Percentiles rank a stretch among this genome's conserved stretches.
Conservation (phyloP, 2,797 vertebrate species). For the Triplophysa yarkandensis region DNA sequence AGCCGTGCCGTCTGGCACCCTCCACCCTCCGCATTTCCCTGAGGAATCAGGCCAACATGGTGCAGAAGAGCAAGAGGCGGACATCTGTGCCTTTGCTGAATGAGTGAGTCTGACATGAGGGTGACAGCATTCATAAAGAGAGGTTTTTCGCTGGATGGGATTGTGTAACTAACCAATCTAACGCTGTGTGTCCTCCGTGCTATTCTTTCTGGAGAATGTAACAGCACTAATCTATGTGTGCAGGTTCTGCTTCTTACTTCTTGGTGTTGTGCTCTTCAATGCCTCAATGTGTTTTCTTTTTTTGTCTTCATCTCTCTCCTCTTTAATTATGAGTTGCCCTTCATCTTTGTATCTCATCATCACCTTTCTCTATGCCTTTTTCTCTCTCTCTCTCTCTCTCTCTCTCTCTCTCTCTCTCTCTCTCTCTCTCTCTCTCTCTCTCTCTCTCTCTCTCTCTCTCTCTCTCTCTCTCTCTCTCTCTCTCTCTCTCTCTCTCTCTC, state of each 20-base stretch:
- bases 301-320: conserved; percentile 1
- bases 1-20: conserved; percentile 91
- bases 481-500: conserved; percentile 57
- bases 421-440: conserved; percentile 59
- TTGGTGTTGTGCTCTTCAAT: conserved; percentile 70
- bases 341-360: conserved; percentile 11
- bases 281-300: conserved; percentile 67
- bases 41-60: conserved; percentile 98
- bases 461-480: conserved; percentile 56
- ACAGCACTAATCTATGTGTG: conserved; percentile 40
- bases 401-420: conserved; percentile 52
- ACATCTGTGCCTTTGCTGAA: conserved; percentile 84
- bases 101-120: conserved; percentile 77
- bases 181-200: conserved; percentile 32
- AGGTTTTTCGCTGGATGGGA: conserved; percentile 1
- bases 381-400: conserved; percentile 50
- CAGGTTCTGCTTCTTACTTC: conserved; percentile 29
- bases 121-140: neutral
- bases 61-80: conserved; percentile 93
- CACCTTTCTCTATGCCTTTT: no score
- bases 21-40: conserved; percentile 93
- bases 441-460: conserved; percentile 44
- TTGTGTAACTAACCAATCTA: conserved; percentile 48
- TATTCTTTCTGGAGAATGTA: conserved; percentile 45
- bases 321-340: neutral